A percentile compares a stretch with the other conserved stretches of the same genome.
Conservation (phyloP, 2,113 vertebrate species). For the Thunnus maccoyii region DNA sequence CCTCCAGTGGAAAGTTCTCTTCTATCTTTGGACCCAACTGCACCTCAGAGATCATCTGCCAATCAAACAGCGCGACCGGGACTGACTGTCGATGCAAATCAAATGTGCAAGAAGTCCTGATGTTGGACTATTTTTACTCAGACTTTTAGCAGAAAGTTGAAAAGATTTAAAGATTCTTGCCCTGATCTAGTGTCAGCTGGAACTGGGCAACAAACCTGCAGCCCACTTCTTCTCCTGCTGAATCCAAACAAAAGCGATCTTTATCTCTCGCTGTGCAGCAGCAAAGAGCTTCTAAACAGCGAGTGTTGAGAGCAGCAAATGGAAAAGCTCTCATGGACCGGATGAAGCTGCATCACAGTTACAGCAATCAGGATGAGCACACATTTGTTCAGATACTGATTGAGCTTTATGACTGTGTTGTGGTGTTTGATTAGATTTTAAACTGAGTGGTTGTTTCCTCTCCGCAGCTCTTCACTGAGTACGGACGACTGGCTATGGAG, state of each 20-base stretch:
- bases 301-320: background rate
- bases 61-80: no score
- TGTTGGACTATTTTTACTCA: no score
- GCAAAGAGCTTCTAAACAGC: no score
- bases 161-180: no score
- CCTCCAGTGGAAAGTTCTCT: background rate
- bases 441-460: background rate
- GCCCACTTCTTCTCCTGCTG: no score
- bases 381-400: background rate
- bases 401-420: background rate
- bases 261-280: no score
- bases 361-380: background rate
- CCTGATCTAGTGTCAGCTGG: no score
- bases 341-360: background rate
- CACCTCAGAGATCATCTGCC: background rate
- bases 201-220: no score
- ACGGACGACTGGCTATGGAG: conserved; percentile 96
- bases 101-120: no score
- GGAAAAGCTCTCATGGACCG: conserved; percentile 1
- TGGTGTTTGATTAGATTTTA: background rate
- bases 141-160: no score
- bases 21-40: conserved; percentile 28
- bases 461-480: conserved; percentile 95
- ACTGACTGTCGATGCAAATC: no score
- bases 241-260: no score